These are phyloP conservation scores for Melanostigma gelatinosum DNA, from an alignment of 2,113 vertebrate genomes.

Conservation along the genomic window DNA sequence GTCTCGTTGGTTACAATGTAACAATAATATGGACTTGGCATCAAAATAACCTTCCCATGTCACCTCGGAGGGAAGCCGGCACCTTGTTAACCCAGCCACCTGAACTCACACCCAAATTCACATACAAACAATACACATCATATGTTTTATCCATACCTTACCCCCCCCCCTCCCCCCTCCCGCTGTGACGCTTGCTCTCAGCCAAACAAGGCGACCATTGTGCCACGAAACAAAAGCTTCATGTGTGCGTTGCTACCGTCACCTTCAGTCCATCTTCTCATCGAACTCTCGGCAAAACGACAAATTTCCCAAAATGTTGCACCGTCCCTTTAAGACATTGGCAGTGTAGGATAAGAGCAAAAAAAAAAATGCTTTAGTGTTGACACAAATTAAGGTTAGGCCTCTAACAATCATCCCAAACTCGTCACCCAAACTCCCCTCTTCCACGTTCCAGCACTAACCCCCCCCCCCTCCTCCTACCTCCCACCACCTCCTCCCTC, in stretches of 20 bases:
- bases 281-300: neutral
- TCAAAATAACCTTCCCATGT: constrained; percentile 71
- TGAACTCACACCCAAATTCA: constrained; percentile 72
- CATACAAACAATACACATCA: constrained; percentile 61
- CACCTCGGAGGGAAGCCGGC: constrained; percentile 65
- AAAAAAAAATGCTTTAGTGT: neutral
- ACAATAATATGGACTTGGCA: constrained; percentile 75
- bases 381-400: constrained; percentile 50
- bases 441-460: constrained; percentile 58
- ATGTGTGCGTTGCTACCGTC: neutral
- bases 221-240: constrained; percentile 17
- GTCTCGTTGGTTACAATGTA: constrained; percentile 77
- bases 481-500: neutral
- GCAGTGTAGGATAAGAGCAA: neutral
- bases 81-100: constrained; percentile 78
- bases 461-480: constrained; percentile 10
- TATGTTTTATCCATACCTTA: constrained; percentile 5
- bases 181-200: neutral
- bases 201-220: neutral
- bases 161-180: constrained; percentile 5
- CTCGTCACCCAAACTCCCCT: constrained; percentile 34
- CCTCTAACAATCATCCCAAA: constrained; percentile 34
- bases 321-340: neutral
- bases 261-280: neutral
- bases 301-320: neutral